Evolutionary conservation across 2,888 invertebrate genomes (phyloP).

Genomic region (Apodemia zela): DNA sequence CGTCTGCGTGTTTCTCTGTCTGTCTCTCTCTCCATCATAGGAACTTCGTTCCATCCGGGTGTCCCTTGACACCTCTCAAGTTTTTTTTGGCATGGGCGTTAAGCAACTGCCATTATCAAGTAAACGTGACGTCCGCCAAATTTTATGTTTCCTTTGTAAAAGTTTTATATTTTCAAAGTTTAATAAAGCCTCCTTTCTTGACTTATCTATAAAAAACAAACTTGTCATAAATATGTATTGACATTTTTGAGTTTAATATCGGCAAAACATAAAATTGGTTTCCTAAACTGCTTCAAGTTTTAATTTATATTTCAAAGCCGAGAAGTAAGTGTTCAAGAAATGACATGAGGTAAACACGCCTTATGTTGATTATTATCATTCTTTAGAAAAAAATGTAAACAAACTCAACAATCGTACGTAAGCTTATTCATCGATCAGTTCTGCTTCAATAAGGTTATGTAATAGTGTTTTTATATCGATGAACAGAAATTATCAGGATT

Average conservation of each 20-base stretch:
- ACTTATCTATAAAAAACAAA: neutral
- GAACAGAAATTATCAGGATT: conserved; percentile 47
- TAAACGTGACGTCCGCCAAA: too few species aligned
- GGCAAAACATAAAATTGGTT: neutral
- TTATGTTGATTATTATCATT: conserved; percentile 38
- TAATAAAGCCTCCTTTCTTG: neutral
- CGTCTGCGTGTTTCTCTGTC: too few species aligned
- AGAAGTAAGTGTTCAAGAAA: conserved; percentile 22
- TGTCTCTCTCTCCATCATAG: too few species aligned
- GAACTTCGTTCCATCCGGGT: too few species aligned
- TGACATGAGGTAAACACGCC: conserved; percentile 34
- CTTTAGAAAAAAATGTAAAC: conserved; percentile 34
- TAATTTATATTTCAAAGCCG: neutral
- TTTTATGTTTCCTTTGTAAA: too few species aligned
- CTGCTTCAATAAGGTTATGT: neutral
- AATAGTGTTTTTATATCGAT: conserved; percentile 29
- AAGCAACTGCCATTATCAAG: too few species aligned
- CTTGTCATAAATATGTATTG: neutral
- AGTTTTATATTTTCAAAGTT: neutral
- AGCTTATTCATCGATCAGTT: neutral
- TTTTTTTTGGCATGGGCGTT: too few species aligned
- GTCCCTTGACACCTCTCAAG: too few species aligned
- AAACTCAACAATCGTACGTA: conserved; percentile 30
- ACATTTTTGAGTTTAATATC: neutral
- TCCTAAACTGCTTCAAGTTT: neutral